phyloP scores from a whole-genome alignment of 1,140 invertebrate species.

The Bathynomus jamesi region DNA sequence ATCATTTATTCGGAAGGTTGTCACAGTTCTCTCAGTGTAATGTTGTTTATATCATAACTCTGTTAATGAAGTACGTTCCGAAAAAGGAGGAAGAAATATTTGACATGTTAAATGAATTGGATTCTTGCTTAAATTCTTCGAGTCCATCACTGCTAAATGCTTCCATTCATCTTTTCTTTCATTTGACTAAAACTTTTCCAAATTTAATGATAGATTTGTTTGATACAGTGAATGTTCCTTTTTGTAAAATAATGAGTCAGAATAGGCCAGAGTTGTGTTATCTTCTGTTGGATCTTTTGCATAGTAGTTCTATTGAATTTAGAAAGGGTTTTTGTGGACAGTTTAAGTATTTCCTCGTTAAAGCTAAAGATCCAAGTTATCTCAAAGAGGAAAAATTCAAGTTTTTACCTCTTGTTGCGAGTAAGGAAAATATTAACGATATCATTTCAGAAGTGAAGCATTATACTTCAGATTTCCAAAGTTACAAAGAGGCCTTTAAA shows the following conservation, averaged over 20 bases:
- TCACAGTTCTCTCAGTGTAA: neutral
- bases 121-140: neutral
- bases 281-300: neutral
- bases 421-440: neutral
- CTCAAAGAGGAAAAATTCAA: neutral
- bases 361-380: neutral
- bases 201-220: neutral
- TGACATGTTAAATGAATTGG: neutral
- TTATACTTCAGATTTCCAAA: neutral
- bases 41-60: neutral
- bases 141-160: neutral
- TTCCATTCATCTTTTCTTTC: neutral
- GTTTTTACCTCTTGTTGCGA: neutral
- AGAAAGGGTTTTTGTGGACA: neutral
- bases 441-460: neutral
- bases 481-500: neutral
- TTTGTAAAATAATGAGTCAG: constrained; percentile 1
- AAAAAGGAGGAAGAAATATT: neutral
- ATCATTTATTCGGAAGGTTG: neutral
- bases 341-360: constrained; percentile 4
- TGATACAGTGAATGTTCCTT: neutral
- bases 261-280: neutral
- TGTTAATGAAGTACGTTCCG: neutral
- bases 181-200: neutral
- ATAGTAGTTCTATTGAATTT: neutral